Evolutionary conservation across 2,797 vertebrate species (phyloP), one percentile per base, ranked within the genome.

Genomic region (Heterohyrax brucei): DNA sequence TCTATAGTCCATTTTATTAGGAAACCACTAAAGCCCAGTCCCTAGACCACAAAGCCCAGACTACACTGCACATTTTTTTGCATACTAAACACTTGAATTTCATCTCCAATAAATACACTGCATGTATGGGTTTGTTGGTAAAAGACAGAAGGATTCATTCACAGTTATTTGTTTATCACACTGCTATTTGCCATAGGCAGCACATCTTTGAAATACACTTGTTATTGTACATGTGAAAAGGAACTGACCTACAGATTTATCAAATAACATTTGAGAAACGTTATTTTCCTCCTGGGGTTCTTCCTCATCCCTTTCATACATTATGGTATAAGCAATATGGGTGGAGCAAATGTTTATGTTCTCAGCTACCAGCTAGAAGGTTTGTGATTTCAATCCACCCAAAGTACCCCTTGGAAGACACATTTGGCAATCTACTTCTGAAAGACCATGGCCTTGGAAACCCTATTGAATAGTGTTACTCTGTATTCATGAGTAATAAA

Each of bases 51-150:
- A 81, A 14, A 84, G 48, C n/a, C 39, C 86, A 48, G 21, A 50
- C 72, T 84, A 90, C 44, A 61, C 78, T 93, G 39, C 22, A 88
- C 86, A 80, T 86, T 33, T 89, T 28, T 59, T 81, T 88, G 30
- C 0, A 18, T 87, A 72, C 56, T 86, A 93, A 88, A 56, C 10
- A 61, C 5, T 70, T 94, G 78, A 50, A 66, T 81, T 96, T 72
- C 33, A 78, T 3, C 8, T 93, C 28, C 68, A 88, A 89, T 72
- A 91, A 89, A 80, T 46, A 1, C 24, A 50, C 33, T 21, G 18
- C 16, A 82, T 61, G 44, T 46, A 83, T 76, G n/a, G 77, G 28
- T 59, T 26, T 59, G 3, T 26, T 50, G 28, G 3, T 83, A 85
- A 79, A 79, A 80, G 77, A 80, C 28, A 80, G 8, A 80, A 70